Evolutionary conservation across 1,140 invertebrate species (phyloP), one percentile per base, ranked within the genome.

Genomic region (Antheraea pernyi): DNA sequence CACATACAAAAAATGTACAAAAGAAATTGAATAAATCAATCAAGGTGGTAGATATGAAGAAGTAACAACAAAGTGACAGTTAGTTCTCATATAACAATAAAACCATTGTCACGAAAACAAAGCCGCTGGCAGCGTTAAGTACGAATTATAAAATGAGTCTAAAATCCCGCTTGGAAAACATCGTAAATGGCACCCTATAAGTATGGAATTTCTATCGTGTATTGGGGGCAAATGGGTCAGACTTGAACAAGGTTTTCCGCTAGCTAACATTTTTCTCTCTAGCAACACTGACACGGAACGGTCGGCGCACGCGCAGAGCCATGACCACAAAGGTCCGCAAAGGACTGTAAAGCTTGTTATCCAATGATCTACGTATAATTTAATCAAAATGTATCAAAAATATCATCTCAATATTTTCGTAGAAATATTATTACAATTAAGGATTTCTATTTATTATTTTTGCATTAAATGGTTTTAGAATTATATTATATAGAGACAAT

Each of bases 251-350:
- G 59, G 30, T 61, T 61, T 61, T 61, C 59, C 59, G 59, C 59
- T 61, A 19, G 59, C 19, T 36, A 11, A 61, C 30, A 61, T 36
- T 61, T 61, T 61, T 61, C 59, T 36, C 18, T 8, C n/a, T 61
- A 61, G 59, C 59, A 61, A 61, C 59, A 61, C 59, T 19, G 19
- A 61, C 59, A 61, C 7, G 19, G 59, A 61, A 61, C 59, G 30
- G 59, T 22, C 59, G 9, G 59, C 19, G 2, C 59, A 61, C 59
- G 59, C 59, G 59, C 59, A 61, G 30, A 22, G 19, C 16, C 19
- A 22, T 61, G 59, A 61, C 59, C 59, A 13, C 59, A 61, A 61
- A 36, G 16, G 59, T 30, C 22, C 22, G 22, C 22, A 30, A 30
- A 30, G 22, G 22, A 30, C 22, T 61, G 18, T 61, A 61, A 61